Conservation (phyloP, 2,888 invertebrate species). For the Eurytoma californica region DNA sequence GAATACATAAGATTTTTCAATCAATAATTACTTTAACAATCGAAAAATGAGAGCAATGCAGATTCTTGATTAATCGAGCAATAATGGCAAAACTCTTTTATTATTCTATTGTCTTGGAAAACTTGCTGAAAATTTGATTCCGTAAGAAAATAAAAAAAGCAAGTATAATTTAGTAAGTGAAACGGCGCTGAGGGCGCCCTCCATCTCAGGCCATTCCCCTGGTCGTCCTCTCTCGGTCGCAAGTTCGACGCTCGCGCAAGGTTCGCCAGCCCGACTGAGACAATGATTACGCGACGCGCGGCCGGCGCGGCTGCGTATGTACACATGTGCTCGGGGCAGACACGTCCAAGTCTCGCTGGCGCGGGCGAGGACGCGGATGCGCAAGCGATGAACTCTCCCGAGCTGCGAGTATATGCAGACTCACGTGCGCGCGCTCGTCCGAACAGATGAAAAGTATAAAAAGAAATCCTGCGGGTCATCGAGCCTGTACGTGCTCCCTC, state of each 20-base stretch:
- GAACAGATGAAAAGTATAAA: slow-evolving; percentile 48
- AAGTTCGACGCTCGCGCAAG: slow-evolving; percentile 44
- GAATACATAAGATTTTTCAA: too few relatives aligned
- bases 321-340: background rate
- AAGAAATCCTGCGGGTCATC: slow-evolving; percentile 51
- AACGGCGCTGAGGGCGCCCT: background rate
- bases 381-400: slow-evolving; percentile 33
- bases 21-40: too few relatives aligned
- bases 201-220: background rate
- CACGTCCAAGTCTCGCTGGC: slow-evolving; percentile 3
- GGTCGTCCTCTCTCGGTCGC: background rate
- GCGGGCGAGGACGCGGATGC: slow-evolving; percentile 18
- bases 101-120: too few relatives aligned
- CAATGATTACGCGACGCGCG: slow-evolving; percentile 49
- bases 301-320: background rate
- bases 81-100: too few relatives aligned
- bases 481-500: slow-evolving; percentile 33
- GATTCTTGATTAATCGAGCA: too few relatives aligned
- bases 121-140: too few relatives aligned
- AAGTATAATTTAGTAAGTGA: background rate
- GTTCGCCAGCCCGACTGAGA: slow-evolving; percentile 33
- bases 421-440: background rate
- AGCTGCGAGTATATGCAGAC: background rate
- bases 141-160: too few relatives aligned
- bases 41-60: too few relatives aligned